Evolutionary conservation across 1,140 invertebrate species (phyloP).

Genomic region (honey bee (Apis mellifera)): Amel_HAv3.1 CM009943.2:5744001-5744500

Average conservation of each 20-base stretch:
- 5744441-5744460: constrained; percentile 94
- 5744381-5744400: constrained; percentile 90
- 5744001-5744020: constrained; percentile 89
- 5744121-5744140: no score
- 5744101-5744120: neutral
- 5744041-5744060: constrained; percentile 87
- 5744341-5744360: constrained; percentile 91
- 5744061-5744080: neutral
- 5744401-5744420: constrained; percentile 90
- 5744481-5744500: constrained; percentile 89
- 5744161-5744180: constrained; percentile 94
- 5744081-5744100: neutral
- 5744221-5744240: constrained; percentile 92
- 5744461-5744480: constrained; percentile 97
- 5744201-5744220: constrained; percentile 91
- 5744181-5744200: constrained; percentile 90
- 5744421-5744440: constrained; percentile 89
- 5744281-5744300: neutral
- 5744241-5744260: constrained; percentile 91
- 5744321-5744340: constrained; percentile 85
- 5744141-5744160: constrained; percentile 64
- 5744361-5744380: constrained; percentile 88
- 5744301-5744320: neutral
- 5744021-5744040: constrained; percentile 89
- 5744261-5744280: constrained; percentile 85